Evolutionary conservation across 92 coral and sea anemone species (phyloP), one percentile per base, ranked within the genome.

Genomic region (Epizoanthus ramosus): DNA sequence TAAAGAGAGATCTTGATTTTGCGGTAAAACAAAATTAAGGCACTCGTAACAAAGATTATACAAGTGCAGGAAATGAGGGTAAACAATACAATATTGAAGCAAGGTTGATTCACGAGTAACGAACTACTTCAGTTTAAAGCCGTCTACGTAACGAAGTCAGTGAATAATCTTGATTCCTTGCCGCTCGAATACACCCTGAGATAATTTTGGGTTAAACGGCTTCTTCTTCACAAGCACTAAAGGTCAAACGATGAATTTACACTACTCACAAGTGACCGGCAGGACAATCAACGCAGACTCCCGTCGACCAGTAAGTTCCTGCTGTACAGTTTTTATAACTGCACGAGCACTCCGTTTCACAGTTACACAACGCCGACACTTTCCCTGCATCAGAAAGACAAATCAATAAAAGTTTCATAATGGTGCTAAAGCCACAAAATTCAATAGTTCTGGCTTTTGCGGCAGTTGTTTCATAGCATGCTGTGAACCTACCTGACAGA

Each of bases 221-320:
- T 71, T 14, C 19, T 71, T 16, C 52, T 35, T 23, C 37, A 41
- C 0, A 69, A n/a, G n/a, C 37, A 17, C 37, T 18, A 57, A 79
- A 61, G 79, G 16, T 45, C 80, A 41, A 21, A 25, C 45, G 19
- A 28, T 57, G 24, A 6, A 52, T 71, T 66, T 74, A 74, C 39
- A 3, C 22, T 83, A 96, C 99, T 92, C 81, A 96, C 99, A 69
- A 96, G 75, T 92, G 90, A 39, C 99, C 98, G 68, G 95, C 89
- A 18, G 99, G 99, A 79, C 99, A 96, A 58, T 94, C 88, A 33
- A 94, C 93, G 63, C 99, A 96, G 9, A 74, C 82, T 39, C 95
- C 92, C 37, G 84, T 84, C 33, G 91, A 87, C 99, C 99, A 96
- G 84, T 90, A 94, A 80, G 79, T 74, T 8, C 99, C 99, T 2